Base-by-base conservation (phyloP, 2,888 invertebrate species). In the Chironomus tentans region DNA sequence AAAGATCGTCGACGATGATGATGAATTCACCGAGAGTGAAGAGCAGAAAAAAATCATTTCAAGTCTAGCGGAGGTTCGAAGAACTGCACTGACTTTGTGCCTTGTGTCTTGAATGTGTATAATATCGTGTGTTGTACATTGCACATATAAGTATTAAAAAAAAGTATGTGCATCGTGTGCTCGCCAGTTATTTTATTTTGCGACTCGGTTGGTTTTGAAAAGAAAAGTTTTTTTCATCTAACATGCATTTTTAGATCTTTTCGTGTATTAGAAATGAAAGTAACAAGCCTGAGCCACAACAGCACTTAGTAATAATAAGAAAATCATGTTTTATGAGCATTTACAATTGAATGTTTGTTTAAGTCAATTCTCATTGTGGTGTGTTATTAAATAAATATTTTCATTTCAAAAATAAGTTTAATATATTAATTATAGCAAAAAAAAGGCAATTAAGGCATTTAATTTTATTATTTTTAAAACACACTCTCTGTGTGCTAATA, bases 231-330 rank as follows among this genome's bases (percentile, higher is more conserved):
- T 68, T 71, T 50, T 50, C 10, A n/a, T 38, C 46, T 18, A 15
- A 15, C 47, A 71, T 71, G 70, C 70, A 56, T 71, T 71, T 71
- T 71, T 47, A 28, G 56, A 38, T 61, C 46, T 56, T 71, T 71
- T 56, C 56, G 28, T 71, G 50, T 65, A 13, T 56, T 50, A 71
- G 71, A 71, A 71, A 71, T 71, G 71, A 71, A 71, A 71, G 71
- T 71, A 71, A 71, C 70, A 70, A 71, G 61, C 50, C 28, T 18
- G 47, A 50, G 24, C 5, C 50, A 71, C 71, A 71, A 71, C 71
- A 71, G 15, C 22, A 18, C 38, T n/a, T 28, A 1, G 47, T 28
- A 47, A 18, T 48, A n/a, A 38, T 22, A 18, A 18, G 48, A 70
- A 70, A 70, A 70, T 22, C 65, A 18, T 56, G 56, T 56, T 56